These are phyloP conservation scores for Pristiophorus japonicus DNA, from an alignment of 2,113 vertebrate species.

Conservation along the genomic window DNA sequence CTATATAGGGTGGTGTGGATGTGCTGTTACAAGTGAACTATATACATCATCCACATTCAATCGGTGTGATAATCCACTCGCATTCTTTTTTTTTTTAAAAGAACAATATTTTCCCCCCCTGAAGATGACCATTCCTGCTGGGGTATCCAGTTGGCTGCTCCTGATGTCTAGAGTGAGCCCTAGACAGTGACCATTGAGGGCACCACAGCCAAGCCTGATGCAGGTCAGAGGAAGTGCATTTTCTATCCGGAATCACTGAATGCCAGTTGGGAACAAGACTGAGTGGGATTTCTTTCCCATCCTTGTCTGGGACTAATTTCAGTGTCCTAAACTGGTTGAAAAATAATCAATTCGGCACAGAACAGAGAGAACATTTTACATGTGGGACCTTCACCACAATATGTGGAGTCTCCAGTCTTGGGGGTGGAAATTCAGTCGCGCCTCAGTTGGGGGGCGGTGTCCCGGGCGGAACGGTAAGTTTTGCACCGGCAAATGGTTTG, in stretches of 20 bases:
- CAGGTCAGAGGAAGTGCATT: not conserved
- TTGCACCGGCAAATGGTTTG: too few relatives aligned
- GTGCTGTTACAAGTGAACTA: not conserved
- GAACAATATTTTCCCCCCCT: not conserved
- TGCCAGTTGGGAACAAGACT: not conserved
- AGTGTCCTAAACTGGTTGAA: not conserved
- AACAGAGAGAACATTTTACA: not conserved
- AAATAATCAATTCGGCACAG: not conserved
- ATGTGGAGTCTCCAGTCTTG: too few relatives aligned
- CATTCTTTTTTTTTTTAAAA: too few relatives aligned
- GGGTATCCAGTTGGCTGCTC: not conserved
- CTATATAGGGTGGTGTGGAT: not conserved
- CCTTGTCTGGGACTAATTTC: not conserved
- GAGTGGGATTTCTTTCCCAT: not conserved
- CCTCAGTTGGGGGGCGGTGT: too few relatives aligned
- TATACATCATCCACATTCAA: not conserved
- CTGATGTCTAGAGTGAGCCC: not conserved
- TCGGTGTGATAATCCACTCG: not conserved
- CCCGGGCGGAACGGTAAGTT: too few relatives aligned
- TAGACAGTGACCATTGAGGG: not conserved
- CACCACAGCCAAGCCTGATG: not conserved
- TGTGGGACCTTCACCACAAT: not conserved
- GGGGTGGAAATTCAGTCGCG: too few relatives aligned
- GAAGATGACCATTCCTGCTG: not conserved
- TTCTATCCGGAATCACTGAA: not conserved